Conservation (phyloP, 92 coral and sea anemone species). For the Pocillopora meandrina region DNA sequence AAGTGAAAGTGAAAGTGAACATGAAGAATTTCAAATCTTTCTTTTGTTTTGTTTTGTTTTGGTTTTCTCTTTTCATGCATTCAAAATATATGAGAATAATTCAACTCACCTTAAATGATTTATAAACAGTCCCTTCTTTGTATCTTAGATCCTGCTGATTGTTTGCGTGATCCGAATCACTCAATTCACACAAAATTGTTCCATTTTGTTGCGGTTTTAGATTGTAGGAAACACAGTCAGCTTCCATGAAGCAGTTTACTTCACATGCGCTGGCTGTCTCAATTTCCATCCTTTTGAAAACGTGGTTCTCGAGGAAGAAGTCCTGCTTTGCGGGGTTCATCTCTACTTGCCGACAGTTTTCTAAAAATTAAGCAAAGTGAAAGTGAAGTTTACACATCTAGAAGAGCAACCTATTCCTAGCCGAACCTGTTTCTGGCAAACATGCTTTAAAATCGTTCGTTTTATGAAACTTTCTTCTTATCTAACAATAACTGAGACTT, state of each 20-base stretch:
- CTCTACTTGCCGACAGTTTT: not conserved
- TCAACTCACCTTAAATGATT: not conserved
- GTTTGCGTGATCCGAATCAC: conserved; percentile 28
- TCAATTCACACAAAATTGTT: conserved; percentile 27
- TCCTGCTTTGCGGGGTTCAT: not conserved
- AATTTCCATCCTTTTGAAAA: conserved; percentile 20
- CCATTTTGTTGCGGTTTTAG: conserved; percentile 17
- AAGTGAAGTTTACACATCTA: no score
- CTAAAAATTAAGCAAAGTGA: not conserved
- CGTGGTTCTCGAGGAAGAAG: conserved; percentile 13
- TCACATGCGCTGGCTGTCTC: not conserved
- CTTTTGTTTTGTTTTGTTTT: no score
- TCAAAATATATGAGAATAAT: not conserved
- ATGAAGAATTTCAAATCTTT: no score
- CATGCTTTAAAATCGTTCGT: no score
- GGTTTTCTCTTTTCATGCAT: not conserved
- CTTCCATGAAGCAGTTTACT: conserved; percentile 35
- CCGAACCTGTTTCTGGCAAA: no score
- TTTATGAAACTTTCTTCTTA: no score
- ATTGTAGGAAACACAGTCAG: conserved; percentile 38
- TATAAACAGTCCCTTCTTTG: not conserved
- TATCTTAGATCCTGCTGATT: conserved; percentile 6
- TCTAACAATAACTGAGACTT: no score
- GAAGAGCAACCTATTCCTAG: no score
- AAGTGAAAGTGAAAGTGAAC: no score